These are phyloP conservation scores for Sebastes trivittatus DNA, from an alignment of 2,797 vertebrate genomes.

Conservation along the genomic window DNA sequence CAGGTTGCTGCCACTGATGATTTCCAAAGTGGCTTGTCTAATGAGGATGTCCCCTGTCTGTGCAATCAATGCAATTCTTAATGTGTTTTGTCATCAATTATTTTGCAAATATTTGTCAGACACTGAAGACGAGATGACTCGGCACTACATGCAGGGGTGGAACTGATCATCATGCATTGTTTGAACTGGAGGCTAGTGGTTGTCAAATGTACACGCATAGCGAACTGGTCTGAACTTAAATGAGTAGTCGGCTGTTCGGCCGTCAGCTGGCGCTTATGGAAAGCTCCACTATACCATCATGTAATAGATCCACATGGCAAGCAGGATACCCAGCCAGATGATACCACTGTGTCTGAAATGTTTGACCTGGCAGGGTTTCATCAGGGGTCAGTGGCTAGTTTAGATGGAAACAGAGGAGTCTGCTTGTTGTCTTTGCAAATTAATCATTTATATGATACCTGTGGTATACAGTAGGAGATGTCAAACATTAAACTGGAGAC, in stretches of 20 bases:
- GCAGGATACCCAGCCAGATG: neutral
- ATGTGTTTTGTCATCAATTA: too few relatives aligned
- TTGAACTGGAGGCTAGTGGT: neutral
- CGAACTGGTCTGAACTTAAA: neutral
- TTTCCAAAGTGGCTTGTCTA: too few relatives aligned
- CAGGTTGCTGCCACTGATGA: neutral
- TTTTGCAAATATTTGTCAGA: too few relatives aligned
- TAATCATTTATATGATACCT: neutral
- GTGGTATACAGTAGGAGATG: neutral
- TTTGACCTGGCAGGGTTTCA: conserved; percentile 11
- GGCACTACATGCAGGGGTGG: neutral
- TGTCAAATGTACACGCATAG: neutral
- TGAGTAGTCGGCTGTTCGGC: neutral
- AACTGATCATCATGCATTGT: neutral
- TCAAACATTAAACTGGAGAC: neutral
- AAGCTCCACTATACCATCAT: neutral
- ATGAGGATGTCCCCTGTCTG: too few relatives aligned
- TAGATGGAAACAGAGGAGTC: neutral
- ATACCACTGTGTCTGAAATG: neutral
- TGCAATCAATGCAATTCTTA: too few relatives aligned
- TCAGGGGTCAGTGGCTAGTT: neutral
- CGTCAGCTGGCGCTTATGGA: neutral
- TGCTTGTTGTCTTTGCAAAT: neutral
- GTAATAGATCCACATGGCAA: neutral
- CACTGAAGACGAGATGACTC: too few relatives aligned